These are phyloP conservation scores for Drosophila recens DNA, from an alignment of 2,888 invertebrate genomes.

Conservation along the genomic window DNA sequence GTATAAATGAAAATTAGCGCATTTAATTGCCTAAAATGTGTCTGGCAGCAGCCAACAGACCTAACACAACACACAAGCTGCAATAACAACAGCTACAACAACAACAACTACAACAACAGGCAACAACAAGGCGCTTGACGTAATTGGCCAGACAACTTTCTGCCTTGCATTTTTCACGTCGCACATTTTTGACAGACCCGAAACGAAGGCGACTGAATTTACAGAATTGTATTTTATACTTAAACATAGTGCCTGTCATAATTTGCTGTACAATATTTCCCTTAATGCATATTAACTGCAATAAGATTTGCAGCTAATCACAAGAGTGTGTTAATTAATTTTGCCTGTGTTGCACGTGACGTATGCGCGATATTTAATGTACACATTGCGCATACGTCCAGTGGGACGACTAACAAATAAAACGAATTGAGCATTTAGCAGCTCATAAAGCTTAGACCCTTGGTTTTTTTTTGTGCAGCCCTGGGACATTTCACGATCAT, in stretches of 20 bases:
- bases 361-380: conserved; percentile 62
- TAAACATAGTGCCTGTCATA: neutral
- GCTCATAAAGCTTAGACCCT: conserved; percentile 37
- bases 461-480: conserved; percentile 1
- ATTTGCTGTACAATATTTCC: neutral
- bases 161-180: conserved; percentile 47
- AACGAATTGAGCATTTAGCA: conserved; percentile 55
- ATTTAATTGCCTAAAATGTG: conserved; percentile 82
- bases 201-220: neutral
- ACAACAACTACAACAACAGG: conserved; percentile 7
- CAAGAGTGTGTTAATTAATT: conserved; percentile 59
- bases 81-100: conserved; percentile 29
- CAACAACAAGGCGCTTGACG: conserved; percentile 76
- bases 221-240: neutral
- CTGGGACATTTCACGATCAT: conserved; percentile 1
- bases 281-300: conserved; percentile 1
- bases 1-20: conserved; percentile 80
- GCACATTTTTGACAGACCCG: conserved; percentile 38
- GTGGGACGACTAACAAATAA: too few species aligned
- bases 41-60: conserved; percentile 58
- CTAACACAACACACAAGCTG: conserved; percentile 37
- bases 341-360: conserved; percentile 63
- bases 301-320: conserved; percentile 5
- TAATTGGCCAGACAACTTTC: conserved; percentile 66
- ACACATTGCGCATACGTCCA: conserved; percentile 61